Evolutionary conservation across 2,797 vertebrate species (phyloP).

Genomic region (Heliangelus exortis): DNA sequence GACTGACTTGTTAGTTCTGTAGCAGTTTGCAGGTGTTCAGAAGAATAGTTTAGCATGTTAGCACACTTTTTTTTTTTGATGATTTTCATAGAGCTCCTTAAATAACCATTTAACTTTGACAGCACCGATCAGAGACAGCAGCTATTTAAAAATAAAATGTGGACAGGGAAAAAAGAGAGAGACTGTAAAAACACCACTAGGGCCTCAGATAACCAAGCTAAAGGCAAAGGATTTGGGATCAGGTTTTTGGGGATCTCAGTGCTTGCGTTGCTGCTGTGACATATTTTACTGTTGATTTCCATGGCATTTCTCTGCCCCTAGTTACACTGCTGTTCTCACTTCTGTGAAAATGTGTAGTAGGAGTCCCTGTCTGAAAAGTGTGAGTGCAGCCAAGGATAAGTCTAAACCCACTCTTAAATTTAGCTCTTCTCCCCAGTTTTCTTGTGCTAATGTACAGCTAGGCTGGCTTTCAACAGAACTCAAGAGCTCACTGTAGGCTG

Average conservation of each 20-base stretch:
- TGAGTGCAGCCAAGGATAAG: neutral
- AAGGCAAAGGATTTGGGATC: too few relatives aligned
- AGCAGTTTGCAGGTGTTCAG: constrained; percentile 10
- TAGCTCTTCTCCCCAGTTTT: neutral
- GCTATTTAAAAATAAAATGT: neutral
- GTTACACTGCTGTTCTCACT: neutral
- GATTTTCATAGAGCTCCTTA: constrained; percentile 4
- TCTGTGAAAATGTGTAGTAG: neutral
- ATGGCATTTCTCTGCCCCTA: neutral
- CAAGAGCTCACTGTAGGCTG: neutral
- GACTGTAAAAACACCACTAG: neutral
- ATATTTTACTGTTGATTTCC: neutral
- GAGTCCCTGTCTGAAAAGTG: neutral
- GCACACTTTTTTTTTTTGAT: neutral
- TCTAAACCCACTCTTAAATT: neutral
- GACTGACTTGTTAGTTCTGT: constrained; percentile 19
- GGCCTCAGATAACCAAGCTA: neutral
- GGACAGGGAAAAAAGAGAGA: neutral
- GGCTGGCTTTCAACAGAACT: neutral
- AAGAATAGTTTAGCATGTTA: constrained; percentile 28
- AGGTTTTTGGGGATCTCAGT: neutral
- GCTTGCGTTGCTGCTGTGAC: neutral
- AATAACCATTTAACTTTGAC: constrained; percentile 26
- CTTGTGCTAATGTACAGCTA: neutral
- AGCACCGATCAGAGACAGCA: neutral